Base-by-base conservation (phyloP, 2,797 vertebrate species). In the Artibeus lituratus region DNA sequence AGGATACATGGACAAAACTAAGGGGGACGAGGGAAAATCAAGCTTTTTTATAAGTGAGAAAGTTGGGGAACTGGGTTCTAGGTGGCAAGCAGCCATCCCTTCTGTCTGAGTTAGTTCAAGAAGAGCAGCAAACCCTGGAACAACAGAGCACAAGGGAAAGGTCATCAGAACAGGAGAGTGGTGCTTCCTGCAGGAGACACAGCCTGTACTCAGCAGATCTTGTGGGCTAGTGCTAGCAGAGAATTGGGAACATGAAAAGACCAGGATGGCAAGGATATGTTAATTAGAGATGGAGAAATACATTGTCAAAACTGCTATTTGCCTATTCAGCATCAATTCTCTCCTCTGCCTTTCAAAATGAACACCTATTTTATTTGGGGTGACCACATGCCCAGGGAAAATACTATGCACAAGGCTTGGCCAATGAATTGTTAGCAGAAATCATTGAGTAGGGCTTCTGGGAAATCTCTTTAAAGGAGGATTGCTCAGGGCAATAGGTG, bases 261-360 rank as follows among this genome's bases (percentile, higher is more conserved):
- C 29, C 19, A n/a, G 15, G 29, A 37, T 44, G 62, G 7, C 3
- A 15, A 82, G 29, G 24, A 51, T 26, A 3, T 0, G 4, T 10
- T 14, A 2, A 22, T 39, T 47, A 11, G 42, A 26, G 2, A 6
- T 59, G 11, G 37, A 11, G n/a, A 0, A 0, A 2, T 42, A 1
- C 10, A 2, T 7, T 22, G 18, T 49, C 51, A 67, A 32, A 80
- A 16, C 10, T 42, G 39, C 37, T 49, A 0, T 51, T 22, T 70
- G 22, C 32, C 22, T 69, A 22, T 32, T 57, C 16, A 16, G 7
- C 39, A 7, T 51, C 18, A 65, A 24, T 57, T 77, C 11, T 72
- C 67, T 12, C 70, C 11, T 47, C 59, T 74, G 74, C 14, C 35
- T 39, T 51, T 69, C 37, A 51, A 74, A 35, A 6, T 18, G n/a